phyloP scores from a whole-genome alignment of 53 echinoderm and acorn worm genomes.

The Mesocentrotus franciscanus region DNA sequence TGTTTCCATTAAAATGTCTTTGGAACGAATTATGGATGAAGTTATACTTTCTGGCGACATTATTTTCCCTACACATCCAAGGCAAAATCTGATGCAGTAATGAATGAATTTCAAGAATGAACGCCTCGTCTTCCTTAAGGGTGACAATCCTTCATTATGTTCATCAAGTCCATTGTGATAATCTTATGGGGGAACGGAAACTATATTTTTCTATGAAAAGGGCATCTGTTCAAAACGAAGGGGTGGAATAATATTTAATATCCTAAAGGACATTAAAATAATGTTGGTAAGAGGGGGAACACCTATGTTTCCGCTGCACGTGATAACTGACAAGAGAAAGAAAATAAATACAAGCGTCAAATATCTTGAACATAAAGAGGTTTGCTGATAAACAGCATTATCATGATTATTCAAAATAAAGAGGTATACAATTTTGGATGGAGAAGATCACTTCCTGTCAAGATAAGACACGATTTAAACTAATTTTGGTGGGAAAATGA shows the following conservation, averaged over 20 bases:
- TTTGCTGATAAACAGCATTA: no score
- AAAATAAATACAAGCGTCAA: neutral
- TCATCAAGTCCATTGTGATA: neutral
- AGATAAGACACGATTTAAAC: neutral
- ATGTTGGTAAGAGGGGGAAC: neutral
- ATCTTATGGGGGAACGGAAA: neutral
- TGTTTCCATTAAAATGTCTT: neutral
- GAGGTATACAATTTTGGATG: neutral
- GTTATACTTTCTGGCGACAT: neutral
- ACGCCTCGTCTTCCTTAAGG: no score
- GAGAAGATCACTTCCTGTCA: neutral
- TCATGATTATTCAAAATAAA: neutral
- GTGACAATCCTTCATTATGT: no score
- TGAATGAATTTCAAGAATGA: no score
- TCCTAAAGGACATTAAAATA: neutral
- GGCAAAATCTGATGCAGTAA: no score
- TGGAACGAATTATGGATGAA: neutral
- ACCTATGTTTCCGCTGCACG: neutral
- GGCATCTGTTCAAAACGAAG: no score
- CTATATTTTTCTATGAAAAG: no score
- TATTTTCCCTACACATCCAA: no score
- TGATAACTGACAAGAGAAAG: neutral
- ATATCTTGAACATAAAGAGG: no score
- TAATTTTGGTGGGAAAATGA: neutral
- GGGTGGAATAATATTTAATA: no score